Percentiles rank a stretch among this genome's conserved stretches.
These are phyloP conservation scores for Cinclus cinclus DNA, from an alignment of 2,113 vertebrate genomes.

Conservation along the genomic window DNA sequence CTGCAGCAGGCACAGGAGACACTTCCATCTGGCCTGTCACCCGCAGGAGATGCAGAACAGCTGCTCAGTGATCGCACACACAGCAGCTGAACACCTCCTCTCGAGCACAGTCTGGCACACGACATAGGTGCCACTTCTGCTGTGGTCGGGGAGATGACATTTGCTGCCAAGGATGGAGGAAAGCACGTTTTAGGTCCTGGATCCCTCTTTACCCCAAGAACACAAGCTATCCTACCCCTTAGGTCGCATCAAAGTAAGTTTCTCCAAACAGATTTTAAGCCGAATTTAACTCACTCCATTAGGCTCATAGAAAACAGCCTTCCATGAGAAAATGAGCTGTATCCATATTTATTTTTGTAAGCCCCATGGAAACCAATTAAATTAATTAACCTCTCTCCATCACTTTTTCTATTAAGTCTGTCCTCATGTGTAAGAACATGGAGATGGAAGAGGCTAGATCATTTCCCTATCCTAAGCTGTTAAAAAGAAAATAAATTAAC, in stretches of 20 bases:
- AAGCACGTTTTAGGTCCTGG: not conserved
- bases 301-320: not conserved
- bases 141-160: not conserved
- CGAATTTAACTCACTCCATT: not conserved
- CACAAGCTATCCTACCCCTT: not conserved
- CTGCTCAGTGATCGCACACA: not conserved
- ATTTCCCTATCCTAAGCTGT: not conserved
- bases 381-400: conserved; percentile 30
- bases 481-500: not conserved
- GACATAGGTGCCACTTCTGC: not conserved
- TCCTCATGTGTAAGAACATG: not conserved
- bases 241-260: not conserved
- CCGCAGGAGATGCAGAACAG: not conserved
- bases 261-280: not conserved
- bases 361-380: conserved; percentile 44
- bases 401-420: not conserved
- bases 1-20: not conserved
- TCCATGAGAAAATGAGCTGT: not conserved
- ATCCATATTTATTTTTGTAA: conserved; percentile 1
- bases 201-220: not conserved
- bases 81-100: not conserved
- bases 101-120: not conserved
- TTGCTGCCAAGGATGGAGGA: not conserved
- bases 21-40: not conserved
- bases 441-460: not conserved